Evolutionary conservation across 2,888 invertebrate species (phyloP), one percentile per base, ranked within the genome.

Genomic region (Meiosimyza platycephala): DNA sequence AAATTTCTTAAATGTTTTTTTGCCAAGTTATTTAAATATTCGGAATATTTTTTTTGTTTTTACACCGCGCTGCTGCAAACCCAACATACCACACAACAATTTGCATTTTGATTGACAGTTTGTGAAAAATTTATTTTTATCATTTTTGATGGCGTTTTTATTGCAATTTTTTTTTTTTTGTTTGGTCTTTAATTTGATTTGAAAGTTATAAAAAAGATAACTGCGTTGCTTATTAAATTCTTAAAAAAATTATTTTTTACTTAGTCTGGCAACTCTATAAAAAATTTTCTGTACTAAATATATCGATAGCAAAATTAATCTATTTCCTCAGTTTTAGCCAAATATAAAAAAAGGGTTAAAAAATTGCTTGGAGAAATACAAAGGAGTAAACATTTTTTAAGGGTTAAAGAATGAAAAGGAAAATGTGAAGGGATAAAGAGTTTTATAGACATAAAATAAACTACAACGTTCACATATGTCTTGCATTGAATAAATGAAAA

Each of bases 81-180:
- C 40, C 40, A 40, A 40, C 40, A 40, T 40, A 5, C 40, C 9
- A 40, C 40, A 40, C 40, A 40, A 40, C 40, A 40, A 78, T 78
- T 76, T 78, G 76, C 78, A 78, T 77, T 78, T 78, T 78, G 78
- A 78, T 76, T 76, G 78, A 77, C 78, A 76, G 72, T 65, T 74
- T 72, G 54, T 55, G 54, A n/a, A 52, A 47, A 62, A 70, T 54
- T 62, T 18, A 63, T 70, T 70, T 70, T n/a, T 40, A 40, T 47
- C 63, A 15, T 54, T 54, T 54, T 63, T 33, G 60, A 3, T 13
- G 12, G 28, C 47, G 22, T 5, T 6, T 51, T 57, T 7, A 48
- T 63, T 11, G 18, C 13, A 6, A 2, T 11, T 9, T 55, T 40
- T 66, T 11, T 9, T 55, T 40, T 66, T 13, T 47, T 40, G 6